Percentiles rank a stretch among this genome's conserved stretches.
Evolutionary conservation across 2,797 vertebrate genomes (phyloP).

Genomic region (Gymnoscopelus braueri): DNA sequence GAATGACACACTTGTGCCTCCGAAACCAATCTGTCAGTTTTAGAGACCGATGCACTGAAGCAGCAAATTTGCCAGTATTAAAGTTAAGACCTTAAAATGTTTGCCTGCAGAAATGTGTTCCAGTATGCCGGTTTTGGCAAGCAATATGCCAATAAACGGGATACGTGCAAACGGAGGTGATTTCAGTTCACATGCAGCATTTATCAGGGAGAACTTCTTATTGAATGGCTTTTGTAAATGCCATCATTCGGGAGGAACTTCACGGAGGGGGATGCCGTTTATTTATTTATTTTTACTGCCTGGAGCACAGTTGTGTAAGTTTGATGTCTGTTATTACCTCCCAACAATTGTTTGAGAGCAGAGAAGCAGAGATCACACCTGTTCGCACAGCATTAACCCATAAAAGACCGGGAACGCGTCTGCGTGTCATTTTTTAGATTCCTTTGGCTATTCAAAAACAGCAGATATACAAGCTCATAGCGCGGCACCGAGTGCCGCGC

Average conservation of each 20-base stretch:
- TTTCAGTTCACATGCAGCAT: constrained; percentile 38
- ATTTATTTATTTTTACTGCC: constrained; percentile 38
- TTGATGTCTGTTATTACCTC: constrained; percentile 62
- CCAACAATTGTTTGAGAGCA: constrained; percentile 65
- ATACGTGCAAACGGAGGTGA: constrained; percentile 22
- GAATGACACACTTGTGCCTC: too few species aligned
- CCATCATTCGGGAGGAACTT: constrained; percentile 62
- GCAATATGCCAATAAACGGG: constrained; percentile 24
- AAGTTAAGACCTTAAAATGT: constrained; percentile 60
- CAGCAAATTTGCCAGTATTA: constrained; percentile 65
- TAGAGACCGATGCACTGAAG: constrained; percentile 62
- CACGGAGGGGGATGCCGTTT: constrained; percentile 44
- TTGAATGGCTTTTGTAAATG: constrained; percentile 36
- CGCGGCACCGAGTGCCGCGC: too few species aligned
- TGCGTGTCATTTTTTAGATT: too few species aligned
- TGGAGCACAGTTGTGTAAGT: constrained; percentile 50
- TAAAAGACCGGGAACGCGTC: too few species aligned
- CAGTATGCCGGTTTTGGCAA: constrained; percentile 30
- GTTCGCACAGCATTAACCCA: constrained; percentile 58
- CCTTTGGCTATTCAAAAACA: too few species aligned
- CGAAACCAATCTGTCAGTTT: constrained; percentile 42
- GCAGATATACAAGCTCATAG: too few species aligned
- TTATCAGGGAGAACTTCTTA: constrained; percentile 41
- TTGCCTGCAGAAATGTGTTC: constrained; percentile 35
- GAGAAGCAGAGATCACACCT: constrained; percentile 71